Conservation (phyloP, 1,140 invertebrate genomes). For the Dysdera silvatica region DNA sequence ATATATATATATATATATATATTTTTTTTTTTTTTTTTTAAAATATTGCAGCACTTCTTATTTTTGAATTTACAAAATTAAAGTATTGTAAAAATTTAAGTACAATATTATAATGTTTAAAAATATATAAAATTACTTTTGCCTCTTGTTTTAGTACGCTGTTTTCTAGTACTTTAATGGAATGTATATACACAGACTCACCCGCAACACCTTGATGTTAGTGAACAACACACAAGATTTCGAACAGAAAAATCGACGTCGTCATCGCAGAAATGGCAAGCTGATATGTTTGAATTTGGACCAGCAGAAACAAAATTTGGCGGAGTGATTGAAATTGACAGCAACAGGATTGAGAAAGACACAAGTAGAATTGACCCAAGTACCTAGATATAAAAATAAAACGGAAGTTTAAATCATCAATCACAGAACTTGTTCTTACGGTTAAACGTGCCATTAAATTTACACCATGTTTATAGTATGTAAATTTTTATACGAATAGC, state of each 20-base stretch:
- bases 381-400: too few relatives aligned
- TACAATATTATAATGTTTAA: background rate
- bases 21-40: background rate
- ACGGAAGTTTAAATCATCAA: too few relatives aligned
- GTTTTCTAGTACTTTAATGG: background rate
- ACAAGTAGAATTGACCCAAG: too few relatives aligned
- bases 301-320: background rate
- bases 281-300: constrained; percentile 18
- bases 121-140: background rate
- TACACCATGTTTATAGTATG: too few relatives aligned
- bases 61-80: background rate
- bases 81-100: background rate
- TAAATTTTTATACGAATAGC: too few relatives aligned
- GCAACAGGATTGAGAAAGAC: too few relatives aligned
- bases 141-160: background rate
- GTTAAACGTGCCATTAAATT: too few relatives aligned
- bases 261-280: constrained; percentile 25
- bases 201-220: constrained; percentile 16
- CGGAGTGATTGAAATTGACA: too few relatives aligned
- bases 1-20: background rate
- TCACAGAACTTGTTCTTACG: too few relatives aligned
- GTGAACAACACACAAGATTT: constrained; percentile 11
- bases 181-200: background rate
- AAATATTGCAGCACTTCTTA: background rate
- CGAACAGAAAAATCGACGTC: constrained; percentile 14